Evolutionary conservation across 1,140 invertebrate genomes (phyloP), one percentile per base, ranked within the genome.

Genomic region (Trachymyrmex septentrionalis): DNA sequence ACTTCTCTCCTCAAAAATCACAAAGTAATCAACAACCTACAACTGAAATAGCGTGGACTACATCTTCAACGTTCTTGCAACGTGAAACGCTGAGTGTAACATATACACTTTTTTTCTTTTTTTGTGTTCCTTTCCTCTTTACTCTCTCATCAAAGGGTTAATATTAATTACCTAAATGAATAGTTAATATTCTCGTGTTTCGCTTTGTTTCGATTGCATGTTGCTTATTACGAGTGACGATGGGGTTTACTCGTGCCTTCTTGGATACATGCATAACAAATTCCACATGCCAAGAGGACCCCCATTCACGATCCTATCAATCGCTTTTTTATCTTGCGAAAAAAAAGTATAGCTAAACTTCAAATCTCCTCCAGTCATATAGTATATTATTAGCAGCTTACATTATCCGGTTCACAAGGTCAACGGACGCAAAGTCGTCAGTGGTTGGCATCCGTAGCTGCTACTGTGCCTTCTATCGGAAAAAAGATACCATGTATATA

Each of bases 201-300:
- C 88, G 88, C 90, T 87, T 92, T 73, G 73, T 88, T 81, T 91
- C 48, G 24, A 72, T 86, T 53, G 67, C 87, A 38, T 85, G 84
- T 66, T 89, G 86, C 53, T 88, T 91, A 81, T 88, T 90, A 89
- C 64, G 91, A 88, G 86, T 87, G 89, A 91, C 92, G 93, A 94
- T 92, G 94, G 93, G 93, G 93, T 93, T 91, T 94, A 92, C 92
- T 92, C 88, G 86, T 88, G 91, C 93, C 94, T 90, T 94, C 94
- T 95, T 95, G 95, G 94, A 89, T 95, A 94, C 94, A 95, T 95
- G 95, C 95, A 95, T 95, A 95, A 95, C 95, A 95, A 95, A 95
- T 95, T 95, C 95, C 95, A 95, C 95, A 95, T 95, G 94, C 95
- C 95, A 95, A 95, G 94, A 94, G 93, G 94, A 94, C 92, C 94